Conservation (phyloP, 2,113 vertebrate genomes). For the Indri indri region DNA sequence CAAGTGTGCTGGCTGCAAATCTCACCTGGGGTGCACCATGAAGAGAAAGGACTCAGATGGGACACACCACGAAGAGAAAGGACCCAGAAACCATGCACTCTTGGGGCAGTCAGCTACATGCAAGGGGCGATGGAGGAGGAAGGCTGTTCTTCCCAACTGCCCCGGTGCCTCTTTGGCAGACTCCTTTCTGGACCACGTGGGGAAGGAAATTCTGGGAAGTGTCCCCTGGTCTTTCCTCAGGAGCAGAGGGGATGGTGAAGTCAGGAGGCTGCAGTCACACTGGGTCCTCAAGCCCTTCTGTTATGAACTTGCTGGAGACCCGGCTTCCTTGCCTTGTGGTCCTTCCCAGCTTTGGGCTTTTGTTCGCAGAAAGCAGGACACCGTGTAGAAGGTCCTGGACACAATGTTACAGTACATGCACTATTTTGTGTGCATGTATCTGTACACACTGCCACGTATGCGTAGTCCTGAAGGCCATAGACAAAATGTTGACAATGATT, state of each 20-base stretch:
- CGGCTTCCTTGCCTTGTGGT: not conserved
- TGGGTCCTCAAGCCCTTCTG: not conserved
- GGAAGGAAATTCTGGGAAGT: not conserved
- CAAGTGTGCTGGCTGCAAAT: not conserved
- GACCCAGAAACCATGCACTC: not conserved
- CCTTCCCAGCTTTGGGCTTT: not conserved
- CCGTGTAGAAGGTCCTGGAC: not conserved
- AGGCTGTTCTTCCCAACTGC: accelerated
- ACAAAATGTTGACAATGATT: not conserved
- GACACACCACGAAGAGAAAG: accelerated
- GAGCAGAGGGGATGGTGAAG: not conserved
- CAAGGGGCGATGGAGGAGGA: not conserved
- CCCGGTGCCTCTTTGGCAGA: not conserved
- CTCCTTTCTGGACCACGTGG: no score
- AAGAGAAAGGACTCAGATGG: no score
- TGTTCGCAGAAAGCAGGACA: not conserved
- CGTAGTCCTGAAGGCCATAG: not conserved
- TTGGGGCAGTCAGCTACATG: no score
- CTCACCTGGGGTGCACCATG: no score
- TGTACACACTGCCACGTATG: not conserved
- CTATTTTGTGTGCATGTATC: accelerated
- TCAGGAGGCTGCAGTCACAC: not conserved
- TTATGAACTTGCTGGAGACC: not conserved
- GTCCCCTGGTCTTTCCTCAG: not conserved
- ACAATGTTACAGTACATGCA: accelerated